phyloP scores from a whole-genome alignment of 2,797 vertebrate genomes.

The Sciaenops ocellatus region DNA sequence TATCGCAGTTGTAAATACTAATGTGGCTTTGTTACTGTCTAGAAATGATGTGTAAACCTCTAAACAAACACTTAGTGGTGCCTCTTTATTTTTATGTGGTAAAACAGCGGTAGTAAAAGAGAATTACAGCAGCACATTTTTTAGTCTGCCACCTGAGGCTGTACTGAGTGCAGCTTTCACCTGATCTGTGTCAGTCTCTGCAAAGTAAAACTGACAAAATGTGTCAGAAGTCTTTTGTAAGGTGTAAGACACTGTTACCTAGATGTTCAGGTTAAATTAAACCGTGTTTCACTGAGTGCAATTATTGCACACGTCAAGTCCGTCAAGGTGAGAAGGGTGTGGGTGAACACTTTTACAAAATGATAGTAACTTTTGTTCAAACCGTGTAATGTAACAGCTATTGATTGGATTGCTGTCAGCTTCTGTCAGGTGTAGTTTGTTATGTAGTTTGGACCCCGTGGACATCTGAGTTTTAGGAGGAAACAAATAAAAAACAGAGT shows the following conservation, averaged over 20 bases:
- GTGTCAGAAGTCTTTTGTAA: conserved; percentile 19
- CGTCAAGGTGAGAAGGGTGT: conserved; percentile 19
- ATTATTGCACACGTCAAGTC: conserved; percentile 36
- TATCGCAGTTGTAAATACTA: conserved; percentile 7
- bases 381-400: conserved; percentile 39
- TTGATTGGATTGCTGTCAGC: conserved; percentile 38
- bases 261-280: conserved; percentile 40
- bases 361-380: conserved; percentile 19
- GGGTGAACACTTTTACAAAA: conserved; percentile 27
- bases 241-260: conserved; percentile 19
- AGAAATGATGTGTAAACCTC: conserved; percentile 12
- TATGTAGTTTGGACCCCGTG: background rate
- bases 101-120: conserved; percentile 26
- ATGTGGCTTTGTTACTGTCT: conserved; percentile 11
- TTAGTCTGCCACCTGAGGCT: conserved; percentile 30
- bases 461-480: background rate
- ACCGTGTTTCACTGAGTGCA: conserved; percentile 42
- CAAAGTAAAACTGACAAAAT: conserved; percentile 24
- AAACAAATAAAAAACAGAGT: background rate
- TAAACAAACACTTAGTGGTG: background rate
- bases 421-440: conserved; percentile 21
- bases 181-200: conserved; percentile 2
- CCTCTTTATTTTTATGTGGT: conserved; percentile 21
- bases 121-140: conserved; percentile 6
- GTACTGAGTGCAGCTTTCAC: conserved; percentile 10